Evolutionary conservation across 1,140 invertebrate genomes (phyloP).

Genomic region (Euura saliciscinereae): DNA sequence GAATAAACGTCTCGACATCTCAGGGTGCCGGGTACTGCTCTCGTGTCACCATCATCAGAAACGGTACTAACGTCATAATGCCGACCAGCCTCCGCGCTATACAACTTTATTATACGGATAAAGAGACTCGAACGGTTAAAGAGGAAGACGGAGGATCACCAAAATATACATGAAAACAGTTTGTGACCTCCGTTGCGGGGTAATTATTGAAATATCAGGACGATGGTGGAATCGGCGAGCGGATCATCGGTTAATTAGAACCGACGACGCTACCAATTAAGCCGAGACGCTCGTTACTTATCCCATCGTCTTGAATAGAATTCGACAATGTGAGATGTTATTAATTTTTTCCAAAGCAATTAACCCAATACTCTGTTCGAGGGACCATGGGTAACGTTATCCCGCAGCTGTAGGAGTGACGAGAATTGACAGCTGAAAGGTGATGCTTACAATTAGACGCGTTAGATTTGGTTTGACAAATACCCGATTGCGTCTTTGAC

Average conservation of each 20-base stretch:
- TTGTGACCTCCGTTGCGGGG: too few species aligned
- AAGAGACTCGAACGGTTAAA: not conserved
- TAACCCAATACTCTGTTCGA: too few species aligned
- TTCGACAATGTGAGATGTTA: too few species aligned
- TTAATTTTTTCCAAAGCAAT: too few species aligned
- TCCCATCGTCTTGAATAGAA: too few species aligned
- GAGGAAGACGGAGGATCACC: not conserved
- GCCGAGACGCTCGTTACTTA: too few species aligned
- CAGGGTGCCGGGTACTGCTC: not conserved
- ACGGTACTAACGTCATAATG: too few species aligned
- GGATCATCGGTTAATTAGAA: too few species aligned
- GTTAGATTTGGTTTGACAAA: conserved; percentile 31
- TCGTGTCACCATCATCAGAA: not conserved
- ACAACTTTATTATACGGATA: conserved; percentile 39
- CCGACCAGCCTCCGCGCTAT: conserved; percentile 18
- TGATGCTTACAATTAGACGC: conserved; percentile 31
- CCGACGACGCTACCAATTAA: too few species aligned
- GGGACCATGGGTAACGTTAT: too few species aligned
- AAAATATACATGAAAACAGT: not conserved
- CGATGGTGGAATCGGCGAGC: too few species aligned
- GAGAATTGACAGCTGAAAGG: conserved; percentile 25
- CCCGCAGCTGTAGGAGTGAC: not conserved
- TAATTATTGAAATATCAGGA: too few species aligned
- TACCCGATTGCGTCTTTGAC: conserved; percentile 20
- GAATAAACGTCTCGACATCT: not conserved